These are phyloP conservation scores for Pammene fasciana DNA, from an alignment of 2,888 invertebrate genomes.

Conservation along the genomic window DNA sequence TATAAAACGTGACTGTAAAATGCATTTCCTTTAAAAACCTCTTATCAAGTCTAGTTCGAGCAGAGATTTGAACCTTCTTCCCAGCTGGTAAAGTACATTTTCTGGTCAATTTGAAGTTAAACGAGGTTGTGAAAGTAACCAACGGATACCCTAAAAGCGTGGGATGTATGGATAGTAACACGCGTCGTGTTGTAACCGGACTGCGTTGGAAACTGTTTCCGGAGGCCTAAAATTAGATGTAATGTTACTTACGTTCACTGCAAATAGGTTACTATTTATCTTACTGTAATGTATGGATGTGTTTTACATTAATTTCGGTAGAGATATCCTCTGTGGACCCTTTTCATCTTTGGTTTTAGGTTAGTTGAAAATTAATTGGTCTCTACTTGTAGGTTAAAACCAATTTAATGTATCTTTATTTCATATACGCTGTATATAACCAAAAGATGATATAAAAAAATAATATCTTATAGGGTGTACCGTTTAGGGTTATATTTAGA, in stretches of 20 bases:
- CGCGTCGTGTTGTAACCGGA: conserved; percentile 56
- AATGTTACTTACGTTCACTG: conserved; percentile 35
- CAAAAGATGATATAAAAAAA: too few relatives aligned
- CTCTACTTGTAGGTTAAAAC: not conserved
- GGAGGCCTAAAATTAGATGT: conserved; percentile 51
- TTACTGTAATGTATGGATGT: conserved; percentile 22
- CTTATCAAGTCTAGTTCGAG: conserved; percentile 3
- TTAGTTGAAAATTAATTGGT: conserved; percentile 1
- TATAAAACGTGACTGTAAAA: conserved; percentile 53
- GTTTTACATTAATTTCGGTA: conserved; percentile 2
- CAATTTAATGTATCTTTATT: too few relatives aligned
- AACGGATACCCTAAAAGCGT: conserved; percentile 39
- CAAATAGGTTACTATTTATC: conserved; percentile 20
- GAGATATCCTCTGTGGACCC: not conserved
- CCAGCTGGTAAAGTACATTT: conserved; percentile 2
- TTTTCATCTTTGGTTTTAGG: conserved; percentile 6
- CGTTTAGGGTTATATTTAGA: too few relatives aligned
- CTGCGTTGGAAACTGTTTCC: conserved; percentile 52
- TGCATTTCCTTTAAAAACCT: conserved; percentile 24
- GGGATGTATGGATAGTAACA: conserved; percentile 43
- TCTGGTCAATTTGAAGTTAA: not conserved
- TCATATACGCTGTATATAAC: too few relatives aligned
- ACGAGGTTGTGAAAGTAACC: conserved; percentile 21
- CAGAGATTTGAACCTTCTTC: conserved; percentile 16
- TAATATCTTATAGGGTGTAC: too few relatives aligned